Evolutionary conservation across 2,113 vertebrate species (phyloP).

Genomic region (Camelus bactrianus): DNA sequence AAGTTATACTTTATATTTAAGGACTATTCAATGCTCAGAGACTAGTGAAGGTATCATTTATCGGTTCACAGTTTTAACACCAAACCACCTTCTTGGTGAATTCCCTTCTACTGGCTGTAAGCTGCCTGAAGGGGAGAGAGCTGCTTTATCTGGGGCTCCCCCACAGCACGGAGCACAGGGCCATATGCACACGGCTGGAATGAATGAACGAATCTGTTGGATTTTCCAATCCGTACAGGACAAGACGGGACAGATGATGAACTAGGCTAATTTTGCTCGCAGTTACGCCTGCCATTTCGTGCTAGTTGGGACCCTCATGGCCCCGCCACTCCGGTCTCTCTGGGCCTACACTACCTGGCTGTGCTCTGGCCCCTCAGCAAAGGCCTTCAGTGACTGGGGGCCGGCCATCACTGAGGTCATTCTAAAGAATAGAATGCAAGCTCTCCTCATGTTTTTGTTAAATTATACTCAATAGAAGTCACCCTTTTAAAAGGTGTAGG

Average conservation of each 20-base stretch:
- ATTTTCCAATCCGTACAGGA: background rate
- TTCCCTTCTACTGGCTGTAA: background rate
- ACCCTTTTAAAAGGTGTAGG: background rate
- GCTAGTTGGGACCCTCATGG: rapidly evolving
- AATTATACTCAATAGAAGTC: background rate
- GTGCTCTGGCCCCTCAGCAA: background rate
- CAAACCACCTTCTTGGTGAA: background rate
- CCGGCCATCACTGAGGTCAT: background rate
- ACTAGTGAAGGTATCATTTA: background rate
- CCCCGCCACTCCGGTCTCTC: rapidly evolving
- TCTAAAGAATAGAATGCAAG: background rate
- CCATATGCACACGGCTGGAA: rapidly evolving
- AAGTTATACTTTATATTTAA: background rate
- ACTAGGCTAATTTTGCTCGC: background rate
- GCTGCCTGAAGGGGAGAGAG: background rate
- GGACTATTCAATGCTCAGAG: background rate
- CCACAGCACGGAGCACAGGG: background rate
- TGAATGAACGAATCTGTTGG: background rate
- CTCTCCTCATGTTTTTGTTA: background rate
- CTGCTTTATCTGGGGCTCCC: background rate
- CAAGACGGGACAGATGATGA: background rate
- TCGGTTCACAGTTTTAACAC: background rate
- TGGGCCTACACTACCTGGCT: background rate
- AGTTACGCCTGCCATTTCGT: rapidly evolving
- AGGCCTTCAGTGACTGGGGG: background rate